A percentile compares a stretch with the other conserved stretches of the same genome.
Conservation (phyloP, 2,888 invertebrate species). For the Cinara cedri region DNA sequence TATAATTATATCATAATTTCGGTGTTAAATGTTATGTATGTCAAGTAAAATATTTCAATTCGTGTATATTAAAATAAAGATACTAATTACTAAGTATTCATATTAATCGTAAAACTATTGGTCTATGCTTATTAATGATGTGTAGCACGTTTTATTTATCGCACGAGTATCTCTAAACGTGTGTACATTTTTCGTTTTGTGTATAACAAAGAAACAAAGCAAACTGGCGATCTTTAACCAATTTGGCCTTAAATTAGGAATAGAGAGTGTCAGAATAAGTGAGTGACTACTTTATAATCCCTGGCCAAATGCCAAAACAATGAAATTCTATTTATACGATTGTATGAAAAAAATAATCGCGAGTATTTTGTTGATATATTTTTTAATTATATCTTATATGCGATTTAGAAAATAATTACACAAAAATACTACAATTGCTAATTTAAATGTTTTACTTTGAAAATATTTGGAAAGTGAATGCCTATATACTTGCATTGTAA, state of each 20-base stretch:
- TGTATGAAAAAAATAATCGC: constrained; percentile 12
- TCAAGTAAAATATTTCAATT: too few species aligned
- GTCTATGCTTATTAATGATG: too few species aligned
- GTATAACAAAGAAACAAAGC: constrained; percentile 22
- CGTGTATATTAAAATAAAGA: too few species aligned
- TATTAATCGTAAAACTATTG: too few species aligned
- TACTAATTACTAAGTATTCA: too few species aligned
- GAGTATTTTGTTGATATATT: constrained; percentile 18
- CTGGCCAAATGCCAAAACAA: constrained; percentile 42
- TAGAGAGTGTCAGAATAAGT: constrained; percentile 26
- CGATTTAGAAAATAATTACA: background rate
- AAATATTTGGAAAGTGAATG: background rate
- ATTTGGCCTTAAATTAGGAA: constrained; percentile 40
- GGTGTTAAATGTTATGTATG: too few species aligned
- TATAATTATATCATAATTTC: too few species aligned
- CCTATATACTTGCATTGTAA: background rate
- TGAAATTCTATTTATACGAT: constrained; percentile 42
- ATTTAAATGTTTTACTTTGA: too few species aligned
- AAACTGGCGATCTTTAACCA: constrained; percentile 22
- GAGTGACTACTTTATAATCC: constrained; percentile 33
- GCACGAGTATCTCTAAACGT: background rate
- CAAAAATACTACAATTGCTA: too few species aligned
- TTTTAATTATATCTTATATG: background rate
- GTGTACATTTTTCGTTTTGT: background rate
- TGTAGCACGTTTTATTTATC: too few species aligned